Evolutionary conservation across 1,140 invertebrate species (phyloP), one percentile per base, ranked within the genome.

Genomic region (Scaptomyza montana): DNA sequence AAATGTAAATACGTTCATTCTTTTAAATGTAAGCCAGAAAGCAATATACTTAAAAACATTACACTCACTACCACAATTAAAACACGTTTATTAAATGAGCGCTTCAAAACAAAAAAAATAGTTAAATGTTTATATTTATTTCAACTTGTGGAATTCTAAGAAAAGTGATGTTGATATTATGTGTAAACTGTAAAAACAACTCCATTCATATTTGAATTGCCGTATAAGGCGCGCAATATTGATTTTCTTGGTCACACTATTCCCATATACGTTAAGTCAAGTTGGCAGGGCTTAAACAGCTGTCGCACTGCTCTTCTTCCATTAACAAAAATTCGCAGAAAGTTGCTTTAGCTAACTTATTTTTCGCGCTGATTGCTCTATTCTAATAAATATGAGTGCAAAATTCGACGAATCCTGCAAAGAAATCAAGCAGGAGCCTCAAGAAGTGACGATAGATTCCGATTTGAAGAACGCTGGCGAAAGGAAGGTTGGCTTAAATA

Each of bases 1-100:
- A 73, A 87, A 47, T 87, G 82, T 87, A 87, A 74, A 87, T 87
- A 87, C 78, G 84, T 87, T 87, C 65, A 73, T 68, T 45, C 46
- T 64, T 55, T 63, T 71, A 62, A 64, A 65, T 81, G 45, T 86
- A 87, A 82, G 79, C 62, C 65, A 55, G 51, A 65, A 72, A 78
- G 71, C 78, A 79, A 69, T 76, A 66, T 28, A 61, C 39, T 25
- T 16, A 49, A 9, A 59, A 39, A 62, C 50, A 51, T n/a, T 39
- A 21, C 55, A 67, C 57, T 69, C 46, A 68, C 13, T 56, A 21
- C 66, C 56, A 78, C 55, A 63, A 39, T 25, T 25, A 41, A 41
- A 21, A 45, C 56, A 51, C 62, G 50, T 73, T 63, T 54, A 74
- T 51, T 74, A 74, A 78, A 77, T 53, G 63, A 80, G 60, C 81